A percentile compares a stretch with the other conserved stretches of the same genome.
These are phyloP conservation scores for Andrena flavipes DNA, from an alignment of 2,888 invertebrate species.

Conservation along the genomic window DNA sequence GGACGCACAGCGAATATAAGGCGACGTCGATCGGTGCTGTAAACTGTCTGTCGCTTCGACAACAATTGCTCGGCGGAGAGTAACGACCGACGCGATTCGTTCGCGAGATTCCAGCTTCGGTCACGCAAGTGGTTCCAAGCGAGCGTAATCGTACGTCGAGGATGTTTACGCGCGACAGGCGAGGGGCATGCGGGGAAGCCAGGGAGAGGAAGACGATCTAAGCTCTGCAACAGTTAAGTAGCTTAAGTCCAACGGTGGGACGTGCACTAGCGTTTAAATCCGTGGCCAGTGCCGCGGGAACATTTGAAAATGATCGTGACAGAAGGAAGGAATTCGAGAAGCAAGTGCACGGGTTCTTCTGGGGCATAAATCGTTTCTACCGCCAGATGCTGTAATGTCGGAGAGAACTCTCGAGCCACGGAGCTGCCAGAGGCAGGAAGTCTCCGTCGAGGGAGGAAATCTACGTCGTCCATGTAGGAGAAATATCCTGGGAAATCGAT, in stretches of 20 bases:
- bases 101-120: background rate
- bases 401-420: too few relatives aligned
- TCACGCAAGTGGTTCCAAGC: background rate
- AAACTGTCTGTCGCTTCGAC: background rate
- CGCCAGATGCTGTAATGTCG: too few relatives aligned
- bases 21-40: too few relatives aligned
- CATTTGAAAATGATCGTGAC: background rate
- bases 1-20: background rate
- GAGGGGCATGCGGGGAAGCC: background rate
- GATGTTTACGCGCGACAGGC: conserved; percentile 9
- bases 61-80: background rate
- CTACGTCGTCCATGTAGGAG: background rate
- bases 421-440: background rate
- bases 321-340: background rate
- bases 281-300: background rate
- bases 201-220: background rate
- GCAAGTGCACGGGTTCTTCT: too few relatives aligned
- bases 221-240: conserved; percentile 19
- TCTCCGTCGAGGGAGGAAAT: background rate
- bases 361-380: too few relatives aligned
- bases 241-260: conserved; percentile 9
- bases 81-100: background rate
- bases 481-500: background rate
- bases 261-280: background rate
- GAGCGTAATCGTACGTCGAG: background rate